Evolutionary conservation across 1,140 invertebrate genomes (phyloP).

Genomic region (Spodoptera litura): DNA sequence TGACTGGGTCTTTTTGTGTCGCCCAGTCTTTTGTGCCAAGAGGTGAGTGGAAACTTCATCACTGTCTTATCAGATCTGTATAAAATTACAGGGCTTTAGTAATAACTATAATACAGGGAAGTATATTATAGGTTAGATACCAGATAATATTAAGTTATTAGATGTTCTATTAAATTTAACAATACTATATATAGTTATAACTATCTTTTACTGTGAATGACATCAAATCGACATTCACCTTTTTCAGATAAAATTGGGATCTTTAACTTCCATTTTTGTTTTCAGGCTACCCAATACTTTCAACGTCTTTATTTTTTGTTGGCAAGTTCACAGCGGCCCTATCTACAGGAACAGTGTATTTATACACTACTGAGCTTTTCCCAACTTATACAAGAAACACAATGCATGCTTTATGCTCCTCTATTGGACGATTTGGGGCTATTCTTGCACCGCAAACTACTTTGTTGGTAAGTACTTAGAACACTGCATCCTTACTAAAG

Average conservation of each 20-base stretch:
- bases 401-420: constrained; percentile 89
- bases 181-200: too few species aligned
- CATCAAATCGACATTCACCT: too few species aligned
- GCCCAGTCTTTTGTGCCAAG: constrained; percentile 44
- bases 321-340: constrained; percentile 88
- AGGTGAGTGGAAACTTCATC: constrained; percentile 28
- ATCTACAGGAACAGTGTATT: constrained; percentile 87
- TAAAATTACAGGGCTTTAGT: too few species aligned
- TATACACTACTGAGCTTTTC: constrained; percentile 90
- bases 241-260: too few species aligned
- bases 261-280: too few species aligned
- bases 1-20: constrained; percentile 46
- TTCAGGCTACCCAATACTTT: constrained; percentile 44
- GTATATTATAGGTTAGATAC: too few species aligned
- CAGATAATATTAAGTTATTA: too few species aligned
- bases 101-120: too few species aligned
- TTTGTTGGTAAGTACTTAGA: constrained; percentile 81
- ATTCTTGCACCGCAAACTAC: constrained; percentile 89
- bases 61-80: too few species aligned
- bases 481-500: too few species aligned
- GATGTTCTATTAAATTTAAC: too few species aligned
- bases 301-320: constrained; percentile 70
- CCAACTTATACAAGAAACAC: constrained; percentile 89
- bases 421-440: constrained; percentile 89
- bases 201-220: too few species aligned